Base-by-base conservation (phyloP, 2,888 invertebrate genomes). In the Caenorhabditis drosophilae region DNA sequence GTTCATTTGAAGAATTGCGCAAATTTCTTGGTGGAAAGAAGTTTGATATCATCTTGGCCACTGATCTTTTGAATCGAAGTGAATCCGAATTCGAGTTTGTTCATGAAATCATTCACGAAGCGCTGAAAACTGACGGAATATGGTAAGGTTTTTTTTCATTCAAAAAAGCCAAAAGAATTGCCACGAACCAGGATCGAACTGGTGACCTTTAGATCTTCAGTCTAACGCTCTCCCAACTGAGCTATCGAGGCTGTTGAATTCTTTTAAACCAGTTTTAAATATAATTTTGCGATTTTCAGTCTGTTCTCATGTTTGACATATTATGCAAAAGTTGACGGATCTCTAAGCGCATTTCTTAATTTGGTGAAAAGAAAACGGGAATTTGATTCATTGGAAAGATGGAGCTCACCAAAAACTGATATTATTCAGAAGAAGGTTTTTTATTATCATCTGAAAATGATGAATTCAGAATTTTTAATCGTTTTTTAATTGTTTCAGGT, bases 161-260 rank as follows among this genome's bases (percentile, higher is more conserved):
- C 9, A 31, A 31, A 50, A 36, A 38, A 38, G 50, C 36, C 16
- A 23, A 48, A 35, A 35, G 20, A 52, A 62, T 56, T 77, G 75
- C 75, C 76, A 57, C 75, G 76, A 78, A 71, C 80, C 78, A 78
- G 79, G 79, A 80, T 79, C 78, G 79, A 79, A 80, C 79, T 78
- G 76, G 79, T 68, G 79, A 81, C 80, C 71, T 81, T 80, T 81
- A 81, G 80, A 80, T 80, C 80, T 80, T 80, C 80, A 80, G 80
- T 80, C 80, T 80, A 80, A 81, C 80, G 80, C 80, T 81, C 80
- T 80, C 80, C 80, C 80, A 76, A 80, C 81, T 80, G 81, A 80
- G 54, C 53, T 60, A 56, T 67, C 60, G 51, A 67, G 61, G 53
- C 56, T 31, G 46, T 48, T 26, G n/a, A 4, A 15, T 15, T 34